Percentiles rank a stretch among this genome's conserved stretches.
Evolutionary conservation across 1,140 invertebrate genomes (phyloP).

Genomic region (Drosophila carrolli): DNA sequence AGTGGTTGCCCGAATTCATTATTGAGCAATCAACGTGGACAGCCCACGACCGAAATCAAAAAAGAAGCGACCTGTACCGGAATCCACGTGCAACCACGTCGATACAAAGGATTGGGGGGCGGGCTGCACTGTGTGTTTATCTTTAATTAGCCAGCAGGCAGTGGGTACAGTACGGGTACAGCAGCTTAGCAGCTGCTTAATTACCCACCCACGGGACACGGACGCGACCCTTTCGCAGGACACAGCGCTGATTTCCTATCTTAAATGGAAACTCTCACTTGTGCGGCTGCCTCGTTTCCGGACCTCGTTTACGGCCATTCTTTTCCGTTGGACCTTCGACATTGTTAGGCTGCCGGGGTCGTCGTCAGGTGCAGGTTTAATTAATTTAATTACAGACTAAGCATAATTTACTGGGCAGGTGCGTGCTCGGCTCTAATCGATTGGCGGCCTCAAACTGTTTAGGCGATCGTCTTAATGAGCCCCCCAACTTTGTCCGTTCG

Average conservation of each 20-base stretch:
- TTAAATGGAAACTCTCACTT: slow-evolving; percentile 70
- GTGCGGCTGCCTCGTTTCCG: slow-evolving; percentile 63
- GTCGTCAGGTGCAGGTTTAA: slow-evolving; percentile 73
- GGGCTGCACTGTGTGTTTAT: slow-evolving; percentile 55
- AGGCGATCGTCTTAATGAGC: slow-evolving; percentile 44
- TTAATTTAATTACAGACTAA: slow-evolving; percentile 83
- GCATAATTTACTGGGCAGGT: slow-evolving; percentile 79
- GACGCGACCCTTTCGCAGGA: slow-evolving; percentile 51
- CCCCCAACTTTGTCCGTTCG: slow-evolving; percentile 4
- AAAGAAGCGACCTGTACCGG: slow-evolving; percentile 11
- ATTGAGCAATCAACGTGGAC: slow-evolving; percentile 33
- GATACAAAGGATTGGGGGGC: neutral
- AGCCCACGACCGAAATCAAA: slow-evolving; percentile 10
- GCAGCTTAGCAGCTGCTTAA: slow-evolving; percentile 72
- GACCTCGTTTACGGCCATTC: slow-evolving; percentile 49
- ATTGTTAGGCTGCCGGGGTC: slow-evolving; percentile 21
- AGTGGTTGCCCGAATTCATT: slow-evolving; percentile 42
- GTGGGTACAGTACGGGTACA: slow-evolving; percentile 4
- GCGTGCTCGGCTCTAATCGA: slow-evolving; percentile 62
- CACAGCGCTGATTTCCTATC: slow-evolving; percentile 73
- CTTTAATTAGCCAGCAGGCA: slow-evolving; percentile 64
- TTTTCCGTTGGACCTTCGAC: slow-evolving; percentile 32
- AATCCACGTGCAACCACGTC: neutral
- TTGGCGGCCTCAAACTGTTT: slow-evolving; percentile 43
- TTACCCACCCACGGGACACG: slow-evolving; percentile 53